These are phyloP conservation scores for Holotrichia oblita DNA, from an alignment of 1,140 invertebrate species.

Conservation along the genomic window DNA sequence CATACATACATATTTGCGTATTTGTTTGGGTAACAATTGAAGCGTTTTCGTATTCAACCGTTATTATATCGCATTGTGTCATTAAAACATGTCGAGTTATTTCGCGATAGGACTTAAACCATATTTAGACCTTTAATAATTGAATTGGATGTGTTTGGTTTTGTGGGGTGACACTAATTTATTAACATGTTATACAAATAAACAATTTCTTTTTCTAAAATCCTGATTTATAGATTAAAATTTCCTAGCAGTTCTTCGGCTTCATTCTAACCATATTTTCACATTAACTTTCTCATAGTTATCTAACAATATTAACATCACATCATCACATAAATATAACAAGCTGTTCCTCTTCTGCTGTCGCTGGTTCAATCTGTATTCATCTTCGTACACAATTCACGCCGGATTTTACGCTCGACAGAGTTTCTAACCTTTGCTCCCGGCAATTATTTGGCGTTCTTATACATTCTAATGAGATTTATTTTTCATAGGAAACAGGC, in stretches of 20 bases:
- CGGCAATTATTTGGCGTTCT: constrained; percentile 25
- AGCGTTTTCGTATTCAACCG: constrained; percentile 33
- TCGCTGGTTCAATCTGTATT: too few species aligned
- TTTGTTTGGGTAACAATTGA: constrained; percentile 34
- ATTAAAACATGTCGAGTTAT: constrained; percentile 25
- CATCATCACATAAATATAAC: too few species aligned
- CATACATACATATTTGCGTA: not conserved
- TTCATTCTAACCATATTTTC: too few species aligned
- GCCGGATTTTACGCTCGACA: constrained; percentile 5
- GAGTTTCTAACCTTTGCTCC: constrained; percentile 28
- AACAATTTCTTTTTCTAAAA: too few species aligned
- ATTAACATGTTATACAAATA: too few species aligned
- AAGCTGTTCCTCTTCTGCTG: too few species aligned
- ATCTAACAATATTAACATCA: too few species aligned
- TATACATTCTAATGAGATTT: constrained; percentile 36
- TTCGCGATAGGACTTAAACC: not conserved
- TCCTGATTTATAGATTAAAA: too few species aligned
- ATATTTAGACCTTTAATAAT: not conserved
- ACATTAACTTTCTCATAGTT: too few species aligned
- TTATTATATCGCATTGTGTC: constrained; percentile 36
- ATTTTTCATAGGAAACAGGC: constrained; percentile 20
- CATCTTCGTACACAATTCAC: not conserved
- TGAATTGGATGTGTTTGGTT: not conserved
- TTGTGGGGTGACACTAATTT: too few species aligned
- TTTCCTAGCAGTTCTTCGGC: too few species aligned